Percentiles rank a stretch among this genome's conserved stretches.
Evolutionary conservation across 2,113 vertebrate species (phyloP).

Genomic region (Chaenogobius annularis): DNA sequence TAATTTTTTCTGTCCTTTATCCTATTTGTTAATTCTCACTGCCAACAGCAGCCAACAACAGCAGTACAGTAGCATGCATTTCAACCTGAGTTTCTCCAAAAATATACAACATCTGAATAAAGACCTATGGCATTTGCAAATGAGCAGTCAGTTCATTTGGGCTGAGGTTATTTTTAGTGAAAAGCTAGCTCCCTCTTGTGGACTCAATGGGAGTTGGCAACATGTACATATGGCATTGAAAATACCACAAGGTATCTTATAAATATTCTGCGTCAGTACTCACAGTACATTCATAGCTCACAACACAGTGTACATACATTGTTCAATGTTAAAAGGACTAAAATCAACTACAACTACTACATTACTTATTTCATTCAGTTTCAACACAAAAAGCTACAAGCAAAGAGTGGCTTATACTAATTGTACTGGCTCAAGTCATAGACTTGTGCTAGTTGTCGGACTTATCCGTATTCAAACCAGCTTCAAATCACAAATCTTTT

Average conservation of each 20-base stretch:
- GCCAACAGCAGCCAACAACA: constrained; percentile 25
- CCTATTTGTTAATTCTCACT: constrained; percentile 17
- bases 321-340: constrained; percentile 8
- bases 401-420: constrained; percentile 21
- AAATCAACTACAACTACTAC: constrained; percentile 32
- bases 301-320: constrained; percentile 27
- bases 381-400: constrained; percentile 36
- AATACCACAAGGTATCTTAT: constrained; percentile 12
- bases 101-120: constrained; percentile 38
- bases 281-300: constrained; percentile 25
- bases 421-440: constrained; percentile 12
- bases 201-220: constrained; percentile 10
- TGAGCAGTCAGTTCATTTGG: constrained; percentile 14
- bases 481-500: background rate
- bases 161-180: constrained; percentile 17
- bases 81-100: constrained; percentile 67
- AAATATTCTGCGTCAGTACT: background rate
- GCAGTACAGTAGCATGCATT: constrained; percentile 53
- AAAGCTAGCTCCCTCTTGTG: constrained; percentile 57
- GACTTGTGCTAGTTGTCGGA: constrained; percentile 5
- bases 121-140: constrained; percentile 26
- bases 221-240: constrained; percentile 12
- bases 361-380: constrained; percentile 22
- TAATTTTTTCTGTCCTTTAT: background rate
- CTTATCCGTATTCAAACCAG: background rate